Conservation (phyloP, 2,113 vertebrate genomes). For the Lasiurus borealis region DNA sequence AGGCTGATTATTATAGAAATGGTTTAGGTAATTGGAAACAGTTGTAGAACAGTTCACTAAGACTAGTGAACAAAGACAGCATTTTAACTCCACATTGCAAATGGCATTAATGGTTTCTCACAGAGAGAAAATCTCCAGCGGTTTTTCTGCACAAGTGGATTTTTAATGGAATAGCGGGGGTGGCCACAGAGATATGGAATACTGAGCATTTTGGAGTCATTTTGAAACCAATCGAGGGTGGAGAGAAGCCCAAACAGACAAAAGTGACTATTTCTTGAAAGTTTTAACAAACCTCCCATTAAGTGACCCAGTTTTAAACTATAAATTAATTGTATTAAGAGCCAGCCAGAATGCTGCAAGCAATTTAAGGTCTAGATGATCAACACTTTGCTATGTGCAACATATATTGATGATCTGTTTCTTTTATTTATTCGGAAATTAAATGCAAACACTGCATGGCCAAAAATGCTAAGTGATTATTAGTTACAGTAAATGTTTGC, state of each 20-base stretch:
- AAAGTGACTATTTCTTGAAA: conserved; percentile 53
- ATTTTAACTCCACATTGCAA: conserved; percentile 27
- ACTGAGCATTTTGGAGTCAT: neutral
- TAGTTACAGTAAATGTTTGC: conserved; percentile 59
- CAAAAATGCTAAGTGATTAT: conserved; percentile 62
- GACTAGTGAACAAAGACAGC: conserved; percentile 29
- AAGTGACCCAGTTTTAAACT: neutral
- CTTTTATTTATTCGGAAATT: conserved; percentile 73
- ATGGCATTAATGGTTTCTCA: neutral
- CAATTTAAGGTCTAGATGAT: neutral
- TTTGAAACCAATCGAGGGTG: neutral
- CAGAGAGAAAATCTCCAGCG: neutral
- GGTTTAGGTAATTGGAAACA: neutral
- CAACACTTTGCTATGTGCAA: neutral
- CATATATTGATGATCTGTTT: neutral
- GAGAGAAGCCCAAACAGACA: neutral
- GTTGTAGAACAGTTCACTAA: neutral
- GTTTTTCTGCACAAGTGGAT: neutral
- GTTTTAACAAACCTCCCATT: neutral
- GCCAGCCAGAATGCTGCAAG: neutral
- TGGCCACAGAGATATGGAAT: neutral
- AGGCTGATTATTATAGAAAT: conserved; percentile 42
- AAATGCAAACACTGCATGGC: conserved; percentile 61
- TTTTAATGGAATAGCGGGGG: conserved; percentile 37
- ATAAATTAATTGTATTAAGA: neutral